Evolutionary conservation across 2,888 invertebrate species (phyloP), one percentile per base, ranked within the genome.

Genomic region (Lutraria lutraria): DNA sequence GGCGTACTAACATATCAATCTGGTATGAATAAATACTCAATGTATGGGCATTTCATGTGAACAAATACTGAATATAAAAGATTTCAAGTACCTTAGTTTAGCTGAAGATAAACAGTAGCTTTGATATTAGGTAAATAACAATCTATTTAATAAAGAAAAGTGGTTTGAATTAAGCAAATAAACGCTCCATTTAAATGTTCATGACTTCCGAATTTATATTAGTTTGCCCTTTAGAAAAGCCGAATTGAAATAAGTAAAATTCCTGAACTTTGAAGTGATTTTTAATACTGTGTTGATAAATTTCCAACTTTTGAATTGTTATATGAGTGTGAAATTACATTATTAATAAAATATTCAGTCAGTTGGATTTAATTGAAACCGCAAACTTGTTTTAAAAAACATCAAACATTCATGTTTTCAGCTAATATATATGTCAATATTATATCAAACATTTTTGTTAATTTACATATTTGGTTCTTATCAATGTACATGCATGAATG

Each of bases 101-200:
- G 25, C 16, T 31, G 29, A 76, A 76, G 29, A 34, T 76, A 76
- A 76, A 76, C 76, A 21, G 3, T 15, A 12, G 12, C 76, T 0
- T 16, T 31, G 76, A 76, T 76, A 43, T 68, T 10, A 68, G 25
- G 63, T 25, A 68, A 68, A 68, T 68, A 68, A 2, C 25, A 25
- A 68, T 25, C 63, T 76, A 31, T 76, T 76, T 76, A 76, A 76
- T 76, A 13, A 76, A 34, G 76, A 76, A 76, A 34, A 76, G 31
- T 76, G 76, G 34, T 76, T 72, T 68, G 25, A 76, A 76, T 34
- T 76, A 31, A 34, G 76, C 19, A 76, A 76, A 76, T 76, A 76
- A 76, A 76, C 31, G 19, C 10, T 76, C 76, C 19, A 34, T 76
- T 31, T 6, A 76, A 31, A 8, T 15, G 72, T 25, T 68, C 63